A percentile compares a stretch with the other conserved stretches of the same genome.
These are phyloP conservation scores for Argynnis bischoffii DNA, from an alignment of 2,888 invertebrate species.

Conservation along the genomic window DNA sequence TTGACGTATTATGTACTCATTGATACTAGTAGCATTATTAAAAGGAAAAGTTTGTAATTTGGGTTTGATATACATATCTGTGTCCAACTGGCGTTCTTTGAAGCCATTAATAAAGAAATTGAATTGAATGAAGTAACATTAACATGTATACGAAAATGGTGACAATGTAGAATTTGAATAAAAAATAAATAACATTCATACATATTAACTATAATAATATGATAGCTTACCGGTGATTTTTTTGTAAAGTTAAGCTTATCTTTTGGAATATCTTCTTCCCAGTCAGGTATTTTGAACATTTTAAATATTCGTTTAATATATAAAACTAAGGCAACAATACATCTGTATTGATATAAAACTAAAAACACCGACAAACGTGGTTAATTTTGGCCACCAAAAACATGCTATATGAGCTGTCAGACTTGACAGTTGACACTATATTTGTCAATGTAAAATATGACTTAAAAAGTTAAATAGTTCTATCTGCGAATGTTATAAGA, in stretches of 20 bases:
- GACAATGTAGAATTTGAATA: too few relatives aligned
- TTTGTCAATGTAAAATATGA: conserved; percentile 1
- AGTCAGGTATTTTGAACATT: conserved; percentile 65
- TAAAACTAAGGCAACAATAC: neutral
- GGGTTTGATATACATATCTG: too few relatives aligned
- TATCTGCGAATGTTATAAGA: too few relatives aligned
- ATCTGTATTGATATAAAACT: neutral
- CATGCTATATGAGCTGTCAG: neutral
- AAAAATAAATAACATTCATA: too few relatives aligned
- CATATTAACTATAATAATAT: neutral
- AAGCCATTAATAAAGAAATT: too few relatives aligned
- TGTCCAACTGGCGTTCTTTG: too few relatives aligned
- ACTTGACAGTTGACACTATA: conserved; percentile 1
- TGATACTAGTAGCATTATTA: too few relatives aligned
- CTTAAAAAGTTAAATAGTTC: neutral
- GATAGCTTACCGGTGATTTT: conserved; percentile 46
- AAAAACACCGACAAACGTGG: conserved; percentile 18
- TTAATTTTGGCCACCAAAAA: conserved; percentile 8
- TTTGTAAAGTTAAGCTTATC: conserved; percentile 47
- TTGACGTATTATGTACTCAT: neutral
- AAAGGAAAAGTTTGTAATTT: too few relatives aligned
- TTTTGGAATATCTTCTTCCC: conserved; percentile 57
- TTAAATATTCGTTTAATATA: conserved; percentile 22
- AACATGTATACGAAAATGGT: too few relatives aligned
- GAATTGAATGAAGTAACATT: too few relatives aligned